Percentiles rank a stretch among this genome's conserved stretches.
phyloP scores from a whole-genome alignment of 2,797 vertebrate genomes.

The Scleropages formosus region DNA sequence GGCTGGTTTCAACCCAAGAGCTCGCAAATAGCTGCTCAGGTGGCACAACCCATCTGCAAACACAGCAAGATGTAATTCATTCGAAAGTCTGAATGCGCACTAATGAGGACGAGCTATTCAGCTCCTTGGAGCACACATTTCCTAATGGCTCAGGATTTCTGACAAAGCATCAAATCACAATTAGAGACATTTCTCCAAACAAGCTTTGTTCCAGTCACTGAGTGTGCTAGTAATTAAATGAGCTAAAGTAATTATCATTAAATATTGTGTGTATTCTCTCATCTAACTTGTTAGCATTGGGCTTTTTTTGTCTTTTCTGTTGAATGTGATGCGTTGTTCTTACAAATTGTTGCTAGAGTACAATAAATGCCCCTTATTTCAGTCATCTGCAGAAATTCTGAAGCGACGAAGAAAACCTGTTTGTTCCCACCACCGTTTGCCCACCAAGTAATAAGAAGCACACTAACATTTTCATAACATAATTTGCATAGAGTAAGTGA shows the following conservation, averaged over 20 bases:
- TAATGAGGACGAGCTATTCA: slow-evolving; percentile 39
- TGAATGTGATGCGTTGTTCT: neutral
- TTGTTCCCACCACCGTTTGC: slow-evolving; percentile 6
- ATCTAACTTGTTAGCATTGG: too few relatives aligned
- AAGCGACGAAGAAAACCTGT: neutral
- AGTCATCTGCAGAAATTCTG: neutral
- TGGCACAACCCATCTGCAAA: slow-evolving; percentile 12
- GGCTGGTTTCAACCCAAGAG: neutral
- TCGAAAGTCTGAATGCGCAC: slow-evolving; percentile 36
- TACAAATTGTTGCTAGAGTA: neutral
- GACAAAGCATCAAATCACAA: slow-evolving; percentile 37
- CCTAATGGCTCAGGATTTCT: neutral
- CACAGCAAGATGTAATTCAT: slow-evolving; percentile 15
- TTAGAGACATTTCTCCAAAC: slow-evolving; percentile 38
- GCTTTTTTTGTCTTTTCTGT: neutral
- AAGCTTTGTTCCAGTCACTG: slow-evolving; percentile 11
- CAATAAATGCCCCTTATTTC: neutral
- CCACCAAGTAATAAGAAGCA: neutral
- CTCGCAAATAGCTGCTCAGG: slow-evolving; percentile 19
- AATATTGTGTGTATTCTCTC: neutral
- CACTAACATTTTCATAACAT: slow-evolving; percentile 9
- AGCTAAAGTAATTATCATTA: neutral
- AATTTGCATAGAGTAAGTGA: slow-evolving; percentile 39
- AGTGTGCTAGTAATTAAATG: neutral
- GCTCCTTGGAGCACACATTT: slow-evolving; percentile 32